A percentile compares a stretch with the other conserved stretches of the same genome.
Evolutionary conservation across 2,888 invertebrate genomes (phyloP).

Genomic region (Biston stratarius): DNA sequence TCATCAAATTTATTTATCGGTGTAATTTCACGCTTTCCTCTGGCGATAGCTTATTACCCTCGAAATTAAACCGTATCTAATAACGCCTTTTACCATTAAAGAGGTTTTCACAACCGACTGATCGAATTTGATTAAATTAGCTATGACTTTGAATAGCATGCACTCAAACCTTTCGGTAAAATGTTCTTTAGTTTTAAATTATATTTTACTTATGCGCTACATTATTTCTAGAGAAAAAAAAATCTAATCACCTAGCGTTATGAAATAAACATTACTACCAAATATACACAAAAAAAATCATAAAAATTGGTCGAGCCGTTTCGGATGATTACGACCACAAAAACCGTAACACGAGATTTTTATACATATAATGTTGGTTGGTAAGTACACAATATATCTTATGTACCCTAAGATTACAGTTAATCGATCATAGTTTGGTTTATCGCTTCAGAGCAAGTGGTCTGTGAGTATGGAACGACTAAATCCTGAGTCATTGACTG

Average conservation of each 20-base stretch:
- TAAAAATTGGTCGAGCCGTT: too few relatives aligned
- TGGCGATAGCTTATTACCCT: conserved; percentile 28
- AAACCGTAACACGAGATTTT: too few relatives aligned
- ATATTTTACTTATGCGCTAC: too few relatives aligned
- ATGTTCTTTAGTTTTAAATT: too few relatives aligned
- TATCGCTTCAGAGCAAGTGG: conserved; percentile 22
- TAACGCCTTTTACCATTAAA: conserved; percentile 7
- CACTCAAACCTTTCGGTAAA: too few relatives aligned
- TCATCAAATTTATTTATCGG: conserved; percentile 22
- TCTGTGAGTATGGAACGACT: conserved; percentile 22
- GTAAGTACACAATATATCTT: background rate
- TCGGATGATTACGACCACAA: too few relatives aligned
- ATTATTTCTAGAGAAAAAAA: too few relatives aligned
- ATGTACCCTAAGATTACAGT: background rate
- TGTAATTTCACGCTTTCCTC: conserved; percentile 31
- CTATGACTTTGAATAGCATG: too few relatives aligned
- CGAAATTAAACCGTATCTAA: conserved; percentile 22
- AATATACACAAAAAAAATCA: too few relatives aligned
- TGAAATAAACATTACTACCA: too few relatives aligned
- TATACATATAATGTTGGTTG: background rate
- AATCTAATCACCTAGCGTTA: too few relatives aligned
- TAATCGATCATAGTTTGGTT: conserved; percentile 17
- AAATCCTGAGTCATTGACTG: conserved; percentile 26
- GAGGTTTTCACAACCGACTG: conserved; percentile 14
- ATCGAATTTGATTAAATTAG: conserved; percentile 7